Evolutionary conservation across 2,113 vertebrate species (phyloP).

Genomic region (Synodontis membranacea): DNA sequence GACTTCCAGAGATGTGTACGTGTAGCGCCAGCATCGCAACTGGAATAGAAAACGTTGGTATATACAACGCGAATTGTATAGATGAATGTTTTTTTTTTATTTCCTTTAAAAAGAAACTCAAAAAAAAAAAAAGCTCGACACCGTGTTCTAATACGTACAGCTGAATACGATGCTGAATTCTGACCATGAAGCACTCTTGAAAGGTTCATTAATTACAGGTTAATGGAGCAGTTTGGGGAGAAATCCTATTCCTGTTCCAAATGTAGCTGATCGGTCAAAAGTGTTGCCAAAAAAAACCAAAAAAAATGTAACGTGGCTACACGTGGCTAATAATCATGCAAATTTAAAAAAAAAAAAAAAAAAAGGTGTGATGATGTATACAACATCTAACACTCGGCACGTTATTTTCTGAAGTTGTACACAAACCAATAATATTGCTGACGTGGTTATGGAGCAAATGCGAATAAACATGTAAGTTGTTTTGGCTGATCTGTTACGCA

Average conservation of each 20-base stretch:
- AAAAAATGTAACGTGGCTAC: not conserved
- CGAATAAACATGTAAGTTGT: not conserved
- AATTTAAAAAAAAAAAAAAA: too few species aligned
- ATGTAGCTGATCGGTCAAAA: not conserved
- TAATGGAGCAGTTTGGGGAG: conserved; percentile 2
- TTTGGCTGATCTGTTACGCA: not conserved
- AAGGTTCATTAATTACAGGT: not conserved
- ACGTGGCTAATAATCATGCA: too few species aligned
- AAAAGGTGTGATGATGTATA: not conserved
- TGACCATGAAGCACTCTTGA: not conserved
- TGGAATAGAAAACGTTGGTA: conserved; percentile 68
- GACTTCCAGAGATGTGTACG: conserved; percentile 70
- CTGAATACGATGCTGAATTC: not conserved
- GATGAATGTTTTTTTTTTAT: not conserved
- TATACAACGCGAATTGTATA: not conserved
- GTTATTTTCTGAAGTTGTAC: not conserved
- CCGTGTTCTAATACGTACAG: not conserved
- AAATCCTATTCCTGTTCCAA: not conserved
- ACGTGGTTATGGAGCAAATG: not conserved
- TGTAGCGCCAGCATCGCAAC: conserved; percentile 66
- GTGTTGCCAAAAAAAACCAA: not conserved
- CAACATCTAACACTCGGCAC: not conserved
- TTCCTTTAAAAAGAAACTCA: not conserved
- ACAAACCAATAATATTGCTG: not conserved
- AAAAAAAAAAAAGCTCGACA: not conserved